Evolutionary conservation across 2,888 invertebrate genomes (phyloP).

Genomic region (Napeogenes inachia): DNA sequence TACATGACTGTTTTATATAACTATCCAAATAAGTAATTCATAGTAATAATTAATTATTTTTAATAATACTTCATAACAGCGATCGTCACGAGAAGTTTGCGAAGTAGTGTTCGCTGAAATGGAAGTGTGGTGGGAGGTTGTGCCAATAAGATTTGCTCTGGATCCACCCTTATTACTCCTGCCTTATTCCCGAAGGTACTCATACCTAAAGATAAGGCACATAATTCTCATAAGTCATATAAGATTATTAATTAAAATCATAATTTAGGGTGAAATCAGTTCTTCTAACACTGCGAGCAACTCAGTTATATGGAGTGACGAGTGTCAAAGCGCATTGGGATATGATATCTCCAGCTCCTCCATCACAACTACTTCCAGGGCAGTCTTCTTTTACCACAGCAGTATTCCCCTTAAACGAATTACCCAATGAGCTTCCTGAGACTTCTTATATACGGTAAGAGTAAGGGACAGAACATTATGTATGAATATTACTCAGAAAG

Average conservation of each 20-base stretch:
- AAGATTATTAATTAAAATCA: neutral
- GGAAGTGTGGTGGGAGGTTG: slow-evolving; percentile 67
- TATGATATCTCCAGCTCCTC: slow-evolving; percentile 11
- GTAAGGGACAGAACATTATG: slow-evolving; percentile 2
- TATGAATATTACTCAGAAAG: too few species aligned
- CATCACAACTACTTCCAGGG: slow-evolving; percentile 31
- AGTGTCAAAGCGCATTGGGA: slow-evolving; percentile 37
- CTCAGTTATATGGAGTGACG: slow-evolving; percentile 45
- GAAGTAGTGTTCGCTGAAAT: slow-evolving; percentile 53
- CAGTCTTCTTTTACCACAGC: slow-evolving; percentile 29
- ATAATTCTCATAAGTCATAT: neutral
- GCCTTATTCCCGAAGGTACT: slow-evolving; percentile 50
- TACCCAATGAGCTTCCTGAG: slow-evolving; percentile 39
- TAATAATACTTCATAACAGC: slow-evolving; percentile 30
- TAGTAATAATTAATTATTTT: neutral
- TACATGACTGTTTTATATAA: slow-evolving; percentile 6
- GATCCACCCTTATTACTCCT: slow-evolving; percentile 46
- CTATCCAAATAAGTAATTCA: neutral
- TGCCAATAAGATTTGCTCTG: slow-evolving; percentile 50
- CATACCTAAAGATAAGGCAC: neutral
- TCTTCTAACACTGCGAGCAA: slow-evolving; percentile 41
- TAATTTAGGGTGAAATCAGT: slow-evolving; percentile 37
- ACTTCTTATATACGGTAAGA: slow-evolving; percentile 46
- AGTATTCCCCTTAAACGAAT: slow-evolving; percentile 35
- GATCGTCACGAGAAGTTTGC: slow-evolving; percentile 42